A percentile compares a stretch with the other conserved stretches of the same genome.
Evolutionary conservation across 2,113 vertebrate genomes (phyloP).

Genomic region (Chloebia gouldiae): DNA sequence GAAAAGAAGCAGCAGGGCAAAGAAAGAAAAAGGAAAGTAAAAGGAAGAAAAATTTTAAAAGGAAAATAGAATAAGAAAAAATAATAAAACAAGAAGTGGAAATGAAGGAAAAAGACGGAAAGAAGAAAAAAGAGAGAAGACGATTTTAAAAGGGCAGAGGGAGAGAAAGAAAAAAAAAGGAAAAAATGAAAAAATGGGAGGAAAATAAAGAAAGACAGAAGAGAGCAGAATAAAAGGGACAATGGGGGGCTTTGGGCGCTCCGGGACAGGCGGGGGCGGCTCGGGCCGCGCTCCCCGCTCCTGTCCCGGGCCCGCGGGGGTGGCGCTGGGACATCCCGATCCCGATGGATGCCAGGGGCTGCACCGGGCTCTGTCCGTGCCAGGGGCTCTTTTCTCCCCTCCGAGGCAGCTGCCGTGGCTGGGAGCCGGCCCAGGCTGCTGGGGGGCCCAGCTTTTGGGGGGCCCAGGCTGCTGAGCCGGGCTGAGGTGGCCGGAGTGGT

Average conservation of each 20-base stretch:
- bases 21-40: neutral
- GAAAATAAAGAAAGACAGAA: neutral
- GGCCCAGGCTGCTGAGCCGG: too few species aligned
- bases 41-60: fast-evolving
- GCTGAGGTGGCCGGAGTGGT: neutral
- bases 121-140: neutral
- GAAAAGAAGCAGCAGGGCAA: fast-evolving
- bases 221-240: neutral
- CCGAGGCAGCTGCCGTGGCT: neutral
- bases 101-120: neutral
- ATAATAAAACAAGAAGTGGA: fast-evolving
- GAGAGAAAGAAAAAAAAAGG: fast-evolving
- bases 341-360: neutral
- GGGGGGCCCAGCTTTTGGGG: too few species aligned
- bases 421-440: neutral
- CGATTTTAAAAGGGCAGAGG: fast-evolving
- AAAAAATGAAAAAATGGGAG: too few species aligned
- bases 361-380: fast-evolving
- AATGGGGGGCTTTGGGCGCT: fast-evolving
- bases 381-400: neutral
- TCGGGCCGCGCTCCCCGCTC: neutral
- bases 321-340: too few species aligned
- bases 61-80: too few species aligned
- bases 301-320: too few species aligned
- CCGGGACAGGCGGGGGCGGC: neutral